A percentile compares a stretch with the other conserved stretches of the same genome.
Evolutionary conservation across 2,113 vertebrate genomes (phyloP).

Genomic region (Zeus faber): DNA sequence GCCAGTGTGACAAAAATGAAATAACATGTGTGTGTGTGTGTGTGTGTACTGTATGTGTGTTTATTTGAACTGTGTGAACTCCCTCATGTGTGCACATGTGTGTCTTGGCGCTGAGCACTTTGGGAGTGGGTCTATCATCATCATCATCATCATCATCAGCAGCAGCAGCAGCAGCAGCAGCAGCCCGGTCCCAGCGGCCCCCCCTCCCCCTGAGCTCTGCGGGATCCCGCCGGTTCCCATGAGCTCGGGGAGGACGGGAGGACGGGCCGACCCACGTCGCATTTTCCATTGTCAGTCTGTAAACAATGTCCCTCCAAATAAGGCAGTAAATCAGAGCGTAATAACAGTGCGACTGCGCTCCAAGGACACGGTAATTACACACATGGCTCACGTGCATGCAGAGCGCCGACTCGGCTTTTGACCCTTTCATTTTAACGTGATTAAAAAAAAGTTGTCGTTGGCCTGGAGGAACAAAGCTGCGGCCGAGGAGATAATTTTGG

Average conservation of each 20-base stretch:
- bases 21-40: not conserved
- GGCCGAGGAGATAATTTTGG: too few species aligned
- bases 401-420: conserved; percentile 26
- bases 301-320: conserved; percentile 55
- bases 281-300: conserved; percentile 44
- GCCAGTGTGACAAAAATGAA: too few species aligned
- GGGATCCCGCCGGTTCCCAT: conserved; percentile 50
- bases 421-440: conserved; percentile 25
- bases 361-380: conserved; percentile 53
- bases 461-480: too few species aligned
- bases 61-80: conserved; percentile 1
- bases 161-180: too few species aligned
- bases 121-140: conserved; percentile 47
- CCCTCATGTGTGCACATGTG: not conserved
- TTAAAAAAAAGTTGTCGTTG: conserved; percentile 7
- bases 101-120: conserved; percentile 30
- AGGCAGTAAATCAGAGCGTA: conserved; percentile 43
- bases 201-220: conserved; percentile 22
- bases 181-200: conserved; percentile 32
- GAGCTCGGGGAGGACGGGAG: conserved; percentile 28
- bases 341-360: conserved; percentile 40
- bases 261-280: conserved; percentile 19
- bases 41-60: too few species aligned
- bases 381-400: conserved; percentile 46
- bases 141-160: too few species aligned